Evolutionary conservation across 2,888 invertebrate genomes (phyloP).

Genomic region (Cecidostiba fungosa): DNA sequence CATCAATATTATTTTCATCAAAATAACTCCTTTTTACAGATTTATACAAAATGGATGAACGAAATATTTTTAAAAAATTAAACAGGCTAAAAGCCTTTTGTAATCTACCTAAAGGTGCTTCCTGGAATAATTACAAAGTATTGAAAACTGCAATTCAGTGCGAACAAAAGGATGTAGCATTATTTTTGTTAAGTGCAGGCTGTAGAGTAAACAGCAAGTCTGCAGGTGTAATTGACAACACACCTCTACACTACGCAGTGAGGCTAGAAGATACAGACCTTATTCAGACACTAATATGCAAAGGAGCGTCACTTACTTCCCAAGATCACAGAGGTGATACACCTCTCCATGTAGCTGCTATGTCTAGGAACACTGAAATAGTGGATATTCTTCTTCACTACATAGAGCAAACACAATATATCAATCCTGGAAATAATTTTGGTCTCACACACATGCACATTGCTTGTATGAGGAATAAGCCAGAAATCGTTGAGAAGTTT

Average conservation of each 20-base stretch:
- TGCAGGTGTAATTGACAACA: no score
- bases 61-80: not conserved
- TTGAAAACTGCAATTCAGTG: not conserved
- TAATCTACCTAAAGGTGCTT: not conserved
- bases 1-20: not conserved
- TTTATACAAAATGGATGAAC: not conserved
- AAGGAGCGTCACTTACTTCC: not conserved
- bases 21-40: no score
- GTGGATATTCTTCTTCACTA: not conserved
- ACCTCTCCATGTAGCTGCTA: constrained; percentile 39
- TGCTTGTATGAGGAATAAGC: not conserved
- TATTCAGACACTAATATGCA: not conserved
- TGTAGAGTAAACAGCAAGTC: not conserved
- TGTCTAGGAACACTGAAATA: not conserved
- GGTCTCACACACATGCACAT: constrained; percentile 15
- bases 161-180: not conserved
- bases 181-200: not conserved
- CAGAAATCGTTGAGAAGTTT: not conserved
- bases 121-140: not conserved
- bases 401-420: not conserved
- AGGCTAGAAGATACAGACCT: not conserved
- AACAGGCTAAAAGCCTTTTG: not conserved
- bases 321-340: not conserved
- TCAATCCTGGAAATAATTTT: not conserved
- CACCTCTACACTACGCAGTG: not conserved